Percentiles rank a stretch among this genome's conserved stretches.
phyloP scores from a whole-genome alignment of 2,113 vertebrate genomes.

The Prunella himalayana region DNA sequence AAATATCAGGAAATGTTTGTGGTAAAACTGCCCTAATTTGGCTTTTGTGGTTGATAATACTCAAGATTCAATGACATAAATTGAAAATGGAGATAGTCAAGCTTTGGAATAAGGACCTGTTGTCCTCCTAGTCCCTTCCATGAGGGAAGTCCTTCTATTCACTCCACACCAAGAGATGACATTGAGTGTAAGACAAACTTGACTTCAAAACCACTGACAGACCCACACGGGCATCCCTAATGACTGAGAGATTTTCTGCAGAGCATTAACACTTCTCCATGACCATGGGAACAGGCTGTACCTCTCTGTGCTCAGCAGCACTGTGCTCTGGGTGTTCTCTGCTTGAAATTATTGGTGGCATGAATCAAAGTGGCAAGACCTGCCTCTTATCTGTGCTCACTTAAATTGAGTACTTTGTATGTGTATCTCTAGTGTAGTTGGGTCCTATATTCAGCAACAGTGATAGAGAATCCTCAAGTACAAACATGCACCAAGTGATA shows the following conservation, averaged over 20 bases:
- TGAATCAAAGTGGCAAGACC: conserved; percentile 10
- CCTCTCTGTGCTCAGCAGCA: background rate
- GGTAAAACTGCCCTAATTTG: background rate
- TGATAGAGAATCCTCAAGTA: background rate
- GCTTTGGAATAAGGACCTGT: background rate
- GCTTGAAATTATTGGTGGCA: background rate
- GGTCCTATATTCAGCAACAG: background rate
- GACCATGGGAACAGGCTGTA: background rate
- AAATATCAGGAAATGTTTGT: background rate
- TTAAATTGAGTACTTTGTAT: background rate
- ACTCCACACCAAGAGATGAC: background rate
- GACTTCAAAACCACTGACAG: background rate
- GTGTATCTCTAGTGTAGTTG: background rate
- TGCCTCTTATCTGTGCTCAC: background rate
- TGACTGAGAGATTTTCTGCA: background rate
- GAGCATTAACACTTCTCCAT: background rate
- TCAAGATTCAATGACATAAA: background rate
- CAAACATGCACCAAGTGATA: background rate
- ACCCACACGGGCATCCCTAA: background rate
- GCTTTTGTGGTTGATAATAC: background rate
- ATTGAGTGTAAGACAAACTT: background rate
- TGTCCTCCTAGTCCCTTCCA: background rate
- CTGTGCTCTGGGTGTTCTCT: background rate
- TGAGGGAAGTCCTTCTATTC: background rate
- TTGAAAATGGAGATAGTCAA: background rate